Base-by-base conservation (phyloP, 1,140 invertebrate species). In the Temnothorax longispinosus region DNA sequence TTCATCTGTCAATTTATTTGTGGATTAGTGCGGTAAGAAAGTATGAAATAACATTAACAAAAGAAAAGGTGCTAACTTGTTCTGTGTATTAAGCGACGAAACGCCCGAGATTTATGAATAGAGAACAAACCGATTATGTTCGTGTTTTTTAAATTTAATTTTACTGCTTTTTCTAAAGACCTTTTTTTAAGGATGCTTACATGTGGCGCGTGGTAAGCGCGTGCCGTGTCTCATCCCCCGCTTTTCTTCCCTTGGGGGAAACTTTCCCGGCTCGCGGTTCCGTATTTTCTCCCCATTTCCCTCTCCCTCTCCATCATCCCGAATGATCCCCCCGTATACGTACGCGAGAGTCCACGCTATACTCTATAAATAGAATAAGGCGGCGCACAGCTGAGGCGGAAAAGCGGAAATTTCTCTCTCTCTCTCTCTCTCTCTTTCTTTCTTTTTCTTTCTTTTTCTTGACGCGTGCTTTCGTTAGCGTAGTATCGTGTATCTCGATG, bases 331-430 rank as follows among this genome's bases (percentile, higher is more conserved):
- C 50, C 54, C 18, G 32, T 47, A 80, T 72, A 89, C 56, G 72
- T 84, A 85, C 78, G 87, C 75, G 50, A 75, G 64, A 74, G 32
- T 32, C 27, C 60, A 44, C 18, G n/a, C 44, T 76, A 27, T 27
- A 69, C 38, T 82, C 87, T 87, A 88, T 87, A 91, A 92, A 91
- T 90, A 89, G 89, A 76, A 69, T 62, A 82, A 71, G 75, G 76
- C 72, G 54, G 81, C 67, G 11, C 38, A 85, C 88, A 91, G 88
- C 90, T 91, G 90, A 89, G 87, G 88, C 88, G 92, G 87, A 92
- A 94, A 82, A 92, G 90, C 91, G 94, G 93, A 93, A 94, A 94
- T 92, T 88, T 90, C 76, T 80, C 32, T 54, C 11, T 56, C 8
- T 71, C 27, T 80, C n/a, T 80, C 27, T 67, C 60, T 78, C 38